Evolutionary conservation across 2,888 invertebrate genomes (phyloP).

Genomic region (Catotricha subobsoleta): DNA sequence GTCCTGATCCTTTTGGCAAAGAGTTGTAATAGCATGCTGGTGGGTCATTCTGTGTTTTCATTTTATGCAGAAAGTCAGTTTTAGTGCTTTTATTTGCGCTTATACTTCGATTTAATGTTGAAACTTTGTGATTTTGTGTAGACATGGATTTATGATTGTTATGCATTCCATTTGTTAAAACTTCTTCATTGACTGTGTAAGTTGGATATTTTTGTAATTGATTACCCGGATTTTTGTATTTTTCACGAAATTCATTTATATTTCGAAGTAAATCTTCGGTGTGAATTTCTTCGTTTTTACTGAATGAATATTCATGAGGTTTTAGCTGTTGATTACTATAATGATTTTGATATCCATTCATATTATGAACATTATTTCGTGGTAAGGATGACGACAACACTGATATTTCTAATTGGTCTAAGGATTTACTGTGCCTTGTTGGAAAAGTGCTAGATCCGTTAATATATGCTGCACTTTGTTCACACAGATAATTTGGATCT

Average conservation of each 20-base stretch:
- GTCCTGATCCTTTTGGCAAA: slow-evolving; percentile 31
- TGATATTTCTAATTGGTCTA: slow-evolving; percentile 54
- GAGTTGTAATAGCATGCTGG: slow-evolving; percentile 24
- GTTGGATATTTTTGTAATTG: slow-evolving; percentile 14
- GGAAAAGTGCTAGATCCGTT: slow-evolving; percentile 35
- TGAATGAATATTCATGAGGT: slow-evolving; percentile 6
- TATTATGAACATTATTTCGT: slow-evolving; percentile 13
- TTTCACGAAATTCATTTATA: slow-evolving; percentile 42
- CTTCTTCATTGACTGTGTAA: slow-evolving; percentile 5
- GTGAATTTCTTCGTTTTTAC: slow-evolving; percentile 21
- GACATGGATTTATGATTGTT: too few relatives aligned
- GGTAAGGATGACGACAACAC: slow-evolving; percentile 15
- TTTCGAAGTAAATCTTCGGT: slow-evolving; percentile 39
- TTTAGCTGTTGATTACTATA: background rate
- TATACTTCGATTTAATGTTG: slow-evolving; percentile 15
- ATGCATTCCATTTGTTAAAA: slow-evolving; percentile 1
- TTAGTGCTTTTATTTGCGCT: slow-evolving; percentile 13
- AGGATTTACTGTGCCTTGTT: slow-evolving; percentile 61
- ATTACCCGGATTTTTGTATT: slow-evolving; percentile 40
- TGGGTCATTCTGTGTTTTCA: slow-evolving; percentile 26
- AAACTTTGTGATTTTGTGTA: slow-evolving; percentile 6
- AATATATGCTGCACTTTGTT: too few relatives aligned
- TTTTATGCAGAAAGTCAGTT: slow-evolving; percentile 26
- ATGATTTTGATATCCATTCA: slow-evolving; percentile 29
- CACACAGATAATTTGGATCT: slow-evolving; percentile 13